A percentile compares a stretch with the other conserved stretches of the same genome.
These are phyloP conservation scores for Amblyraja radiata DNA, from an alignment of 2,797 vertebrate genomes.

Conservation along the genomic window DNA sequence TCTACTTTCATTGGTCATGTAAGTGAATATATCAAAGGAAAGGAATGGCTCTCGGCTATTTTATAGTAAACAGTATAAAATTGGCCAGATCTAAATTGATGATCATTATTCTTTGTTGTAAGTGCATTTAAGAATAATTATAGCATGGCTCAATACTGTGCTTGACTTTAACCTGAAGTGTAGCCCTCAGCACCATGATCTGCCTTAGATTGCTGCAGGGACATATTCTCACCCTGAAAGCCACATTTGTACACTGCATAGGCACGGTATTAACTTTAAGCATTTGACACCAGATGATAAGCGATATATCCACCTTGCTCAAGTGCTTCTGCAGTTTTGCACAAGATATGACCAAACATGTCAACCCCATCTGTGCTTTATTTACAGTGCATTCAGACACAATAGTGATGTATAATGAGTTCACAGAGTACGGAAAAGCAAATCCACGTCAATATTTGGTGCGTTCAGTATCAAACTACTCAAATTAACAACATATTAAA, in stretches of 20 bases:
- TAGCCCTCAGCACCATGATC: background rate
- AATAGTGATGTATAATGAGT: background rate
- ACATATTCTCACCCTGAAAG: background rate
- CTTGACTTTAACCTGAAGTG: background rate
- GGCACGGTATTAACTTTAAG: background rate
- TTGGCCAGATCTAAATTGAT: background rate
- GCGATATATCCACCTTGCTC: conserved; percentile 14
- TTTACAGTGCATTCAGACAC: background rate
- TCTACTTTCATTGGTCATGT: background rate
- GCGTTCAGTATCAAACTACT: background rate
- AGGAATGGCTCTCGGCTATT: conserved; percentile 13
- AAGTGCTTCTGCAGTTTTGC: conserved; percentile 3
- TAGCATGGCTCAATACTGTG: background rate
- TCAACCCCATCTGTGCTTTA: background rate
- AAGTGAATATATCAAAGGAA: background rate
- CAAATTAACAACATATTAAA: background rate
- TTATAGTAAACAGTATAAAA: background rate
- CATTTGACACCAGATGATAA: conserved; percentile 29
- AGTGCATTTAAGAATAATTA: background rate
- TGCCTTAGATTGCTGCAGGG: background rate
- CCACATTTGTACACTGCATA: background rate
- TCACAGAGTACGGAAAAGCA: background rate
- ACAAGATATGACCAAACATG: background rate
- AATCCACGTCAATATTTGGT: too few relatives aligned
- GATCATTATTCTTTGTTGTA: conserved; percentile 2